These are phyloP conservation scores for Ctenochaetus hawaiiensis DNA, from an alignment of 2,797 vertebrate species.

Conservation along the genomic window DNA sequence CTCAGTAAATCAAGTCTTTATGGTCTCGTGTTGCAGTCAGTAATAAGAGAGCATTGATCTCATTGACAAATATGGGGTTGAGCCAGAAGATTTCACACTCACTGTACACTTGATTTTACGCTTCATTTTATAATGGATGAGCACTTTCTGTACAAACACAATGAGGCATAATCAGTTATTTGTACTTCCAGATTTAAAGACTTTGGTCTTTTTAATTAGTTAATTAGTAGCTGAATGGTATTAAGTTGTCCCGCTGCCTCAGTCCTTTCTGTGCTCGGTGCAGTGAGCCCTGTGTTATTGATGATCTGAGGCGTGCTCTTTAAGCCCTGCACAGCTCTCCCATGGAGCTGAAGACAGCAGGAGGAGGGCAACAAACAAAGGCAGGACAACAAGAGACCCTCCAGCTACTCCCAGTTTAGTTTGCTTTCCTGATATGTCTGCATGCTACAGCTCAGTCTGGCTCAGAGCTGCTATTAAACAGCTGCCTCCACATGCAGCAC, in stretches of 20 bases:
- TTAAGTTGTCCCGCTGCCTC: slow-evolving; percentile 71
- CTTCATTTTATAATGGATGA: slow-evolving; percentile 63
- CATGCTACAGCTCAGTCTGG: slow-evolving; percentile 40
- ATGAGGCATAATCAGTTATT: slow-evolving; percentile 60
- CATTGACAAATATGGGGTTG: slow-evolving; percentile 60
- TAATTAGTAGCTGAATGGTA: slow-evolving; percentile 78
- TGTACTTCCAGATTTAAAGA: slow-evolving; percentile 67
- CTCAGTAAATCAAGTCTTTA: slow-evolving; percentile 66
- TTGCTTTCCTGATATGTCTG: slow-evolving; percentile 49
- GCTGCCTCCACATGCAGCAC: slow-evolving; percentile 19
- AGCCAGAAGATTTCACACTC: slow-evolving; percentile 65
- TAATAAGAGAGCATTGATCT: slow-evolving; percentile 61
- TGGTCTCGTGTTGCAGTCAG: slow-evolving; percentile 45
- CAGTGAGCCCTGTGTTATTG: slow-evolving; percentile 73
- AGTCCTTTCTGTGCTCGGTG: slow-evolving; percentile 43
- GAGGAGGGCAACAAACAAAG: slow-evolving; percentile 72
- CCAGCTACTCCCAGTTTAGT: slow-evolving; percentile 40
- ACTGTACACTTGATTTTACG: slow-evolving; percentile 72
- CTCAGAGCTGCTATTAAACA: slow-evolving; percentile 40
- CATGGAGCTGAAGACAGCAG: slow-evolving; percentile 65
- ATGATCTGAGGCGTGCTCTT: slow-evolving; percentile 63
- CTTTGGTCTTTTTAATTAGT: slow-evolving; percentile 73
- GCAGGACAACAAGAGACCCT: slow-evolving; percentile 56
- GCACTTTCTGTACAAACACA: slow-evolving; percentile 51
- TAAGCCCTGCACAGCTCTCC: slow-evolving; percentile 57